Conservation (phyloP, 2,113 vertebrate genomes). For the Podarcis muralis region DNA sequence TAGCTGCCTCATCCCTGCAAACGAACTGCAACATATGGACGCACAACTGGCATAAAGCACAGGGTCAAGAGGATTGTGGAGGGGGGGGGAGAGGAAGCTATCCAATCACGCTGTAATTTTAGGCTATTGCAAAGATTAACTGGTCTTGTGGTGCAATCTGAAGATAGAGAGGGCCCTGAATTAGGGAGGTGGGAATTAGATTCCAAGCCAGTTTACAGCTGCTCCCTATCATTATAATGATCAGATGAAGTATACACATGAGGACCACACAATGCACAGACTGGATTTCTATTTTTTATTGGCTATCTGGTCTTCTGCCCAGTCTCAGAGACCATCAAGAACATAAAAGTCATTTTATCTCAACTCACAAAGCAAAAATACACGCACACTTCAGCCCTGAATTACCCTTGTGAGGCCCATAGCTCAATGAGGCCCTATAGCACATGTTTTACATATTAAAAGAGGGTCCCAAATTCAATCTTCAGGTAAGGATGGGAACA, state of each 20-base stretch:
- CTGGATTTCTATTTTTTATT: background rate
- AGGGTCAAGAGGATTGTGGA: background rate
- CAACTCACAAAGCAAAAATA: background rate
- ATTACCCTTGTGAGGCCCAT: background rate
- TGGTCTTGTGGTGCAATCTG: background rate
- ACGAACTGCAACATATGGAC: background rate
- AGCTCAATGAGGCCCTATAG: background rate
- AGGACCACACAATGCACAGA: background rate
- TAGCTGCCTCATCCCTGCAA: background rate
- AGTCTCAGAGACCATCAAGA: background rate
- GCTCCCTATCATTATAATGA: background rate
- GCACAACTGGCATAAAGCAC: background rate
- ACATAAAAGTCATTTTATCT: background rate
- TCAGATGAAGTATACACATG: background rate
- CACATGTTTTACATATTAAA: background rate
- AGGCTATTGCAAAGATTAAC: background rate
- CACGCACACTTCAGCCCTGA: background rate
- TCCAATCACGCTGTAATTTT: slow-evolving; percentile 16
- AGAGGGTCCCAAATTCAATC: background rate
- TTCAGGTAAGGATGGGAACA: background rate
- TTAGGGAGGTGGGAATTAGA: background rate
- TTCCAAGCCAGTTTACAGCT: background rate
- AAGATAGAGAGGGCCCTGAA: background rate
- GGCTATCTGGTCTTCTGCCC: background rate
- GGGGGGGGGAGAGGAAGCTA: slow-evolving; percentile 20